Evolutionary conservation across 2,888 invertebrate species (phyloP), one percentile per base, ranked within the genome.

Genomic region (Itoplectis maculator): DNA sequence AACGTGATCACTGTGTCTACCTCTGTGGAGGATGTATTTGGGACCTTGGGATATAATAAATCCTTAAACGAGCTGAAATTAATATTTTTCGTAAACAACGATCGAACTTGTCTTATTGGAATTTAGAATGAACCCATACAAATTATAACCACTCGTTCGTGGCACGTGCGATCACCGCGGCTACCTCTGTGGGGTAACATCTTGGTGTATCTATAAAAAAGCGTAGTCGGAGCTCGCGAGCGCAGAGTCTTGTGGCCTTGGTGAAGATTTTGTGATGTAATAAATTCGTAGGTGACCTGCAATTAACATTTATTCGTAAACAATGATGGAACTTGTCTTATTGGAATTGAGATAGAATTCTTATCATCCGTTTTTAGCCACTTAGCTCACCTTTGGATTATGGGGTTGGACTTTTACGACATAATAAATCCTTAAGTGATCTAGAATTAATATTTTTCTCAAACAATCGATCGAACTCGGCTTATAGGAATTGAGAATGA

Each of bases 1-100:
- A 79, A 82, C 87, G 85, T n/a, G n/a, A 86, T 86, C 83, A 82
- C 66, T 78, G 85, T 87, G 85, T 82, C 81, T 85, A 86, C 86
- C 85, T 78, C 4, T 37, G 84, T 85, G 35, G 76, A 82, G 82
- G 29, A 2, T 49, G 3, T 59, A 8, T 13, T n/a, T 37, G n/a
- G 29, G 5, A 29, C 5, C 5, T 29, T 29, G 2, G 2, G 29
- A 5, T 29, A 5, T 29, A 29, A 29, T 29, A 29, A 29, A 29
- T 29, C 29, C 35, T 37, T 13, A n/a, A 9, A 37, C 37, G 6
- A 18, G 3, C 37, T 15, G 15, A 0, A 61, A 40, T 61, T 9
- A n/a, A 15, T 61, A 15, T 61, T 61, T 45, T 65, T 45, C 20
- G 20, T n/a, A 13, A 65, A 13, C 23, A 42, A 23, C 42, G 20